A percentile compares a stretch with the other conserved stretches of the same genome.
phyloP scores from a whole-genome alignment of 2,888 invertebrate species.

The Eupeodes luniger region DNA sequence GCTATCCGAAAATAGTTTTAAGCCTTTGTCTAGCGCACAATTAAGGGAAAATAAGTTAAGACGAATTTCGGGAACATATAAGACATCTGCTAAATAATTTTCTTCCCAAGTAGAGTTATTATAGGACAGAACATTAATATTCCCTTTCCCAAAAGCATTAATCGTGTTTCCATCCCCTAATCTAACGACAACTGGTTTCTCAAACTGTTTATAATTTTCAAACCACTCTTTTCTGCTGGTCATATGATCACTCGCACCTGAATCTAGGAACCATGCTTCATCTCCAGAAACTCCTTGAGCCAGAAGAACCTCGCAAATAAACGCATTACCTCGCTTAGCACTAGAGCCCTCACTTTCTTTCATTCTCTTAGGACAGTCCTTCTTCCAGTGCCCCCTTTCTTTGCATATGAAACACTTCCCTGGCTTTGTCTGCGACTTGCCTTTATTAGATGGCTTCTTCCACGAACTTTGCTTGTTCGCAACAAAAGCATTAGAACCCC shows the following conservation, averaged over 20 bases:
- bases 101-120: not conserved
- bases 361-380: slow-evolving; percentile 3
- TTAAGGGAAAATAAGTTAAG: not conserved
- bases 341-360: not conserved
- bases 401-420: slow-evolving; percentile 7
- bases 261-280: slow-evolving; percentile 15
- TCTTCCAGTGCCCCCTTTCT: not conserved
- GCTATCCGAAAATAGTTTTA: not conserved
- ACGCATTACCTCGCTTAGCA: not conserved
- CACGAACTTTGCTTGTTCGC: slow-evolving; percentile 10
- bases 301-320: slow-evolving; percentile 9
- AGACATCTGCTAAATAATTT: not conserved
- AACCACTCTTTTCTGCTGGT: not conserved
- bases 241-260: slow-evolving; percentile 16
- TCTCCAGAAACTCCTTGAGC: not conserved
- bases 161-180: too few species aligned
- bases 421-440: not conserved
- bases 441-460: not conserved
- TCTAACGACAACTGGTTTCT: too few species aligned
- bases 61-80: not conserved
- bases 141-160: too few species aligned
- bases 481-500: not conserved
- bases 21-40: not conserved
- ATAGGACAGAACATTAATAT: not conserved
- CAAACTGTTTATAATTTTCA: too few species aligned